A percentile compares a stretch with the other conserved stretches of the same genome.
Evolutionary conservation across 1,140 invertebrate genomes (phyloP).

Genomic region (Nephila pilipes): DNA sequence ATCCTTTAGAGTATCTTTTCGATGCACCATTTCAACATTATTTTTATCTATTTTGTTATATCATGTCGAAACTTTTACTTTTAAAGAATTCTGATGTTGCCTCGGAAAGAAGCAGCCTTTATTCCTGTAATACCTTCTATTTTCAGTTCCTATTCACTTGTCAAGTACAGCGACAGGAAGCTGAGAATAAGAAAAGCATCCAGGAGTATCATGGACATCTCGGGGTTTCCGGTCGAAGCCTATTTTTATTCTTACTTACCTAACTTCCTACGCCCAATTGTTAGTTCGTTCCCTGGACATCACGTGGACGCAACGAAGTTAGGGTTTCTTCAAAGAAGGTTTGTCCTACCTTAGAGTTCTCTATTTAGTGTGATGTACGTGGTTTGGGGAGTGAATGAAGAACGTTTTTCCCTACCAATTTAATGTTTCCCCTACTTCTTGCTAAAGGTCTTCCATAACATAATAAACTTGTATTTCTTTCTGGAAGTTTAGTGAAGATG

Average conservation of each 20-base stretch:
- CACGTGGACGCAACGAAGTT: constrained; percentile 43
- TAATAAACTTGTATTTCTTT: background rate
- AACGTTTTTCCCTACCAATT: background rate
- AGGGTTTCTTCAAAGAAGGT: constrained; percentile 24
- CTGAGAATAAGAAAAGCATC: constrained; percentile 10
- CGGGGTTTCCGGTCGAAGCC: constrained; percentile 11
- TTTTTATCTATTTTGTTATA: background rate
- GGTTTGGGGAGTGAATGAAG: constrained; percentile 7
- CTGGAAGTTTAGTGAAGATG: background rate
- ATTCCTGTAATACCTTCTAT: constrained; percentile 35
- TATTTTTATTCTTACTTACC: constrained; percentile 41
- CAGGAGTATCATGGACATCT: constrained; percentile 13
- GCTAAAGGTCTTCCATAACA: background rate
- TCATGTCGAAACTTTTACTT: constrained; percentile 2
- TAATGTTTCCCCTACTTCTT: background rate
- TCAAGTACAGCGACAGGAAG: background rate
- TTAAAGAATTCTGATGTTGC: background rate
- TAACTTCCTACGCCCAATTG: constrained; percentile 35
- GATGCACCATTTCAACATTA: background rate
- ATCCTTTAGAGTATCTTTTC: background rate
- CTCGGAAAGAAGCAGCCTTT: constrained; percentile 1
- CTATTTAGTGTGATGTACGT: constrained; percentile 44
- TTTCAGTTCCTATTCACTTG: constrained; percentile 17
- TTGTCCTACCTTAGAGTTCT: background rate
- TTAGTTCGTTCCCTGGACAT: constrained; percentile 43